Base-by-base conservation (phyloP, 2,113 vertebrate species). In the Gambusia affinis region DNA sequence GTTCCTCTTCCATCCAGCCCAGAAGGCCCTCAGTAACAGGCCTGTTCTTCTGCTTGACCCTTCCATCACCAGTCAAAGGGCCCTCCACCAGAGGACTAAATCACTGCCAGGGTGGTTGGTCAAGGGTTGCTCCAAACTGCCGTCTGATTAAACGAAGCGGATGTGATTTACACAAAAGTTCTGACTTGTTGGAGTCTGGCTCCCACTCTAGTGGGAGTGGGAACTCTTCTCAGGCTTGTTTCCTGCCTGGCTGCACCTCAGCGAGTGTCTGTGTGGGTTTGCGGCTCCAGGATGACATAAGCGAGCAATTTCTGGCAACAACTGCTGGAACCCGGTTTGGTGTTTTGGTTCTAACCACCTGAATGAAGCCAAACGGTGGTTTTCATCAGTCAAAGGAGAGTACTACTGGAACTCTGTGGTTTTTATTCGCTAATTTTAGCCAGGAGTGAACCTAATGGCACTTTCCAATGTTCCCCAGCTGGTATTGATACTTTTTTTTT, bases 201-300 rank as follows among this genome's bases (percentile, higher is more conserved):
- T 75, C 82, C 87, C 83, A 88, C 87, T 87, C 60, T 29, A 76
- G 29, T 75, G 82, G 44, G 44, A 87, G 88, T 89, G 79, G 89
- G 85, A 87, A 64, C 27, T 19, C 74, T 81, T 85, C 27, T 73
- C 65, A 35, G 60, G 37, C 78, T 57, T 24, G 31, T 29, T 74
- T 57, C 60, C 54, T 5, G 61, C 61, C 70, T 29, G 70, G 47
- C 63, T 73, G 44, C 64, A 62, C n/a, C 63, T 67, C 65, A 30
- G 57, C 67, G 31, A n/a, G 57, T 80, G 65, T 67, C 51, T 57
- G 81, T 80, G 82, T 83, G 78, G 78, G 86, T 75, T 80, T 24
- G 24, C 64, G 67, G 70, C 60, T 75, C 70, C 17, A 2, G 8
- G n/a, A 64, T 89, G 82, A 88, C 76, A 83, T 85, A 80, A 87